phyloP scores from a whole-genome alignment of 92 coral and sea anemone species.

The Umimayanthus kanabou region DNA sequence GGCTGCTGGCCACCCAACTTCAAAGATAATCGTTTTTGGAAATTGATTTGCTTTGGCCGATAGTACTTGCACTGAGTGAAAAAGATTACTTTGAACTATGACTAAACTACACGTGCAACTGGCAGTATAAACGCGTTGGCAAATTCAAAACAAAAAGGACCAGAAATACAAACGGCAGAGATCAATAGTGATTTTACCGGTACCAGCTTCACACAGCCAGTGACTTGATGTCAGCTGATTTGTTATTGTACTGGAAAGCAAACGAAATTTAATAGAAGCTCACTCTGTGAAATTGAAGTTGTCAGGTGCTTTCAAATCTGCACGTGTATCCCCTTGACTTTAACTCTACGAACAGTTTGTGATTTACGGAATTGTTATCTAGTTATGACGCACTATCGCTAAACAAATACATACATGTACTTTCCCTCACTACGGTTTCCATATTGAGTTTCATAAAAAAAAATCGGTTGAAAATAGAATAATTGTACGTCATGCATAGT shows the following conservation, averaged over 20 bases:
- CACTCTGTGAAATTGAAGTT: too few species aligned
- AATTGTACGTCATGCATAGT: background rate
- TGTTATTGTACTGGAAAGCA: background rate
- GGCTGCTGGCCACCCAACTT: background rate
- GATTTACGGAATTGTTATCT: background rate
- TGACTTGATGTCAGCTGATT: constrained; percentile 5
- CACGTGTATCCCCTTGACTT: constrained; percentile 16
- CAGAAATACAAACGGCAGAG: background rate
- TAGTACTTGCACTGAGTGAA: background rate
- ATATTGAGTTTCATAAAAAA: background rate
- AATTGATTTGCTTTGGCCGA: background rate
- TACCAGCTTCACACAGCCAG: constrained; percentile 35
- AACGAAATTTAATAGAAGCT: background rate
- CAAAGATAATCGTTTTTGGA: background rate
- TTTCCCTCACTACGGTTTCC: background rate
- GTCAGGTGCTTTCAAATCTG: constrained; percentile 21
- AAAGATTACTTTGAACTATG: constrained; percentile 1
- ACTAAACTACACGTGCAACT: constrained; percentile 33
- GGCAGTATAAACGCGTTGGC: background rate
- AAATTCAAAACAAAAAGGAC: constrained; percentile 30
- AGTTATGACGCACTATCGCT: background rate
- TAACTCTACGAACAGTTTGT: background rate
- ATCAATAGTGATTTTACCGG: constrained; percentile 26
- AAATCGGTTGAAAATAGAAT: background rate
- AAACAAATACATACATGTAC: background rate